Conservation (phyloP, 30 jellyfish, hydroid and myxozoan genomes). For the Calvadosia cruxmelitensis region DNA sequence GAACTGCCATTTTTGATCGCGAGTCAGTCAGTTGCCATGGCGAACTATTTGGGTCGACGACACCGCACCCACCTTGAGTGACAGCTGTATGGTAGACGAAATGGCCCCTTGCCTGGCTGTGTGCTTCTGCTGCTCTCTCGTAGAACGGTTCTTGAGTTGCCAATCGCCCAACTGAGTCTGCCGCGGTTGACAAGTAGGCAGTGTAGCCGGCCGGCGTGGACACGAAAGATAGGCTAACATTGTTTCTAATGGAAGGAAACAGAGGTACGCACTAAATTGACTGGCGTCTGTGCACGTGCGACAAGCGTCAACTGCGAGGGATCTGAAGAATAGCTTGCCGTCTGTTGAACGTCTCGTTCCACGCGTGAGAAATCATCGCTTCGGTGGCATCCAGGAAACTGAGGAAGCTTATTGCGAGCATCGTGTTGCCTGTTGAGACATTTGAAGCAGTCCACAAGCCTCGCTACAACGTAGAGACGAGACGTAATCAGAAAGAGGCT, state of each 20-base stretch:
- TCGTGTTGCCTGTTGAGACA: background rate
- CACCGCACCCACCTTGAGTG: too few relatives aligned
- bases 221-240: background rate
- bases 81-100: background rate
- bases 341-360: background rate
- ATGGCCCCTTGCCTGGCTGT: background rate
- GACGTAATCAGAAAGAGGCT: too few relatives aligned
- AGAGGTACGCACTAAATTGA: too few relatives aligned
- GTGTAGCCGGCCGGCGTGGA: background rate
- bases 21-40: too few relatives aligned
- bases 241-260: background rate
- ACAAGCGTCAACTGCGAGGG: too few relatives aligned
- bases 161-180: background rate
- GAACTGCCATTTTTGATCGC: too few relatives aligned
- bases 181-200: too few relatives aligned
- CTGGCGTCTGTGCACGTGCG: too few relatives aligned
- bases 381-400: background rate
- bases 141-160: constrained; percentile 1
- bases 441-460: too few relatives aligned
- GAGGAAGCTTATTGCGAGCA: background rate
- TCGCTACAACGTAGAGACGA: too few relatives aligned
- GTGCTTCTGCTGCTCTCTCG: background rate
- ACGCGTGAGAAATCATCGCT: background rate
- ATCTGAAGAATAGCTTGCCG: background rate
- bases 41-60: too few relatives aligned